phyloP scores from a whole-genome alignment of 2,113 vertebrate genomes.

The Empidonax alnorum region DNA sequence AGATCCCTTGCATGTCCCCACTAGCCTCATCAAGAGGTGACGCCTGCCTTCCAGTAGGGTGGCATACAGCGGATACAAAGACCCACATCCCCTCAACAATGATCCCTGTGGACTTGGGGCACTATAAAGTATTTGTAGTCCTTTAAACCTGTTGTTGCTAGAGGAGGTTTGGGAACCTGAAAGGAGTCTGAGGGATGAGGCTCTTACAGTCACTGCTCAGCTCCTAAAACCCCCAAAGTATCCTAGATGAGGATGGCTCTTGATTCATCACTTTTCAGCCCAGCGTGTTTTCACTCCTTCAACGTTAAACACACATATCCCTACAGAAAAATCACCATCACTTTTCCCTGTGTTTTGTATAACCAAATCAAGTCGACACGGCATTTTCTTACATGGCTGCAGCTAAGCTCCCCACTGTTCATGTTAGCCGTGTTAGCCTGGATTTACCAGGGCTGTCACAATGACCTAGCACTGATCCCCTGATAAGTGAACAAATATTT shows the following conservation, averaged over 20 bases:
- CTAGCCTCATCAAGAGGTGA: neutral
- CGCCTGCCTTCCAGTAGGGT: neutral
- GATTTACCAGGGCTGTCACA: neutral
- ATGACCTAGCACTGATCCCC: neutral
- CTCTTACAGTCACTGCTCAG: neutral
- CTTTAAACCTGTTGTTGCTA: neutral
- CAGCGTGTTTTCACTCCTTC: neutral
- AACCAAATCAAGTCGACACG: neutral
- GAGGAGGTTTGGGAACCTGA: neutral
- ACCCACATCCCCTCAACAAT: fast-evolving
- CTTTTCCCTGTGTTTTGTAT: neutral
- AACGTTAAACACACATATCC: neutral
- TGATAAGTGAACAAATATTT: conserved; percentile 23
- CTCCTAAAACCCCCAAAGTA: neutral
- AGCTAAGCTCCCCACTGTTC: neutral
- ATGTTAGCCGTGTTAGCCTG: neutral
- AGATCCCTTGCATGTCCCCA: fast-evolving
- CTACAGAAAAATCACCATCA: neutral
- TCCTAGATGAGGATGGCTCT: neutral
- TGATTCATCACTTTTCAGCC: neutral
- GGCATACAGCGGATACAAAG: neutral
- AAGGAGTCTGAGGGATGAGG: neutral
- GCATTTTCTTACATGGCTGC: fast-evolving
- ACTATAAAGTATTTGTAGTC: neutral
- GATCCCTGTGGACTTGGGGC: fast-evolving